Evolutionary conservation across 37 sponge, comb jelly and placozoan genomes (phyloP).

Genomic region (Cladorhizidae sp.): DNA sequence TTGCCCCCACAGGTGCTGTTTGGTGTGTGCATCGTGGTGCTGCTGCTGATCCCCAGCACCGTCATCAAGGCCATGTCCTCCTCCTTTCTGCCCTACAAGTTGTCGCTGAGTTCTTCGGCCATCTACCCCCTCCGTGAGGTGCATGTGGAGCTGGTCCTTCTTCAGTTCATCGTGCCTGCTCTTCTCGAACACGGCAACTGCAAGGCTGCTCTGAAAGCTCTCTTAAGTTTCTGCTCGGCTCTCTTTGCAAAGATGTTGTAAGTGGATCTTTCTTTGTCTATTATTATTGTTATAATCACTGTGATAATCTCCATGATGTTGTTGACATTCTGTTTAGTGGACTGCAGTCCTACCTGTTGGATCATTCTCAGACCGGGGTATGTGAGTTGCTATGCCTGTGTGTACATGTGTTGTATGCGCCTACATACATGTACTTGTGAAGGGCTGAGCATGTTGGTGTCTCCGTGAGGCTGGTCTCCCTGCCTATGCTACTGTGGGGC

Average conservation of each 20-base stretch:
- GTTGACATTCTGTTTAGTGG: conserved; percentile 44
- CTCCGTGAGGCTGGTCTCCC: too few relatives aligned
- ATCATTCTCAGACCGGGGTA: conserved; percentile 75
- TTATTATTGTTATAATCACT: too few relatives aligned
- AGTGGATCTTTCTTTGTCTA: conserved; percentile 19
- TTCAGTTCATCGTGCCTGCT: conserved; percentile 89
- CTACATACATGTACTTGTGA: too few relatives aligned
- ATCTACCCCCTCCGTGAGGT: conserved; percentile 78
- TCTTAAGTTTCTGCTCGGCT: conserved; percentile 66
- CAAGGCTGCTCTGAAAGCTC: conserved; percentile 54
- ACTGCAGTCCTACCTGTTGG: conserved; percentile 89
- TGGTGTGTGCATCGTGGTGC: conserved; percentile 86
- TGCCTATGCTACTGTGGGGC: too few relatives aligned
- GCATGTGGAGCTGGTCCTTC: conserved; percentile 84
- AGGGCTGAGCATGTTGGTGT: too few relatives aligned
- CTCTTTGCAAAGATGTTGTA: conserved; percentile 71
- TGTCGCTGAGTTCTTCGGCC: conserved; percentile 62
- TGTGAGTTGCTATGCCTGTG: conserved; percentile 9
- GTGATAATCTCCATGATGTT: too few relatives aligned
- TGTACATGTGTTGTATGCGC: too few relatives aligned
- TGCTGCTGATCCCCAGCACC: conserved; percentile 72
- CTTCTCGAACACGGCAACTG: conserved; percentile 92
- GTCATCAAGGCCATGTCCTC: conserved; percentile 50
- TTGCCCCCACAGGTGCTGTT: conserved; percentile 94
- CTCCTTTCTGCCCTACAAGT: conserved; percentile 79